phyloP scores from a whole-genome alignment of 2,113 vertebrate genomes.

The Nibea coibor region DNA sequence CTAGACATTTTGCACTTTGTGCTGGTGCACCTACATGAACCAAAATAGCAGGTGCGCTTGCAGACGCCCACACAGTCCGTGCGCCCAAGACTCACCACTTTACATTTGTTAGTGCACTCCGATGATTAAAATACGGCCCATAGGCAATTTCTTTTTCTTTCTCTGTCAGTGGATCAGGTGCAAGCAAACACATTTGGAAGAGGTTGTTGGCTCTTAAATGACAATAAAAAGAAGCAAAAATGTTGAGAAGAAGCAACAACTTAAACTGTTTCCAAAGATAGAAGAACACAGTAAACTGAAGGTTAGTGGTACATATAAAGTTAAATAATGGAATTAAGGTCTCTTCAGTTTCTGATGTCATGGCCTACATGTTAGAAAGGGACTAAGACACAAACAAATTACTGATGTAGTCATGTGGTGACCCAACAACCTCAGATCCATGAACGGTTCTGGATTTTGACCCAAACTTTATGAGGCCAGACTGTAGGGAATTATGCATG shows the following conservation, averaged over 20 bases:
- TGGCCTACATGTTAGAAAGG: slow-evolving; percentile 19
- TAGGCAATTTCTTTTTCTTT: background rate
- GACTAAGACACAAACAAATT: slow-evolving; percentile 52
- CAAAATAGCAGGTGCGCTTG: background rate
- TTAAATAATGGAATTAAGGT: slow-evolving; percentile 23
- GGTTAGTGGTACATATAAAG: background rate
- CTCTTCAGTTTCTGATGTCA: slow-evolving; percentile 21
- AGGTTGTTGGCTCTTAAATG: background rate
- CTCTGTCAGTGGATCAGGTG: background rate
- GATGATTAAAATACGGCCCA: background rate
- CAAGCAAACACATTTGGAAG: background rate
- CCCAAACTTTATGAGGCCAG: slow-evolving; percentile 44
- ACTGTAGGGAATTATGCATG: slow-evolving; percentile 51
- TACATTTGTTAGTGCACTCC: background rate
- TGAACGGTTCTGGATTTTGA: slow-evolving; percentile 26
- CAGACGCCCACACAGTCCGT: background rate
- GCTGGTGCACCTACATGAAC: background rate
- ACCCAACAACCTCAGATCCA: slow-evolving; percentile 15
- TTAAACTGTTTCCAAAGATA: background rate
- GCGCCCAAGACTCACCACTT: background rate
- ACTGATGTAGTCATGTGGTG: slow-evolving; percentile 23
- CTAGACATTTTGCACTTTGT: background rate
- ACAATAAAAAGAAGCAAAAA: background rate
- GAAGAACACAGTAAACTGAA: background rate
- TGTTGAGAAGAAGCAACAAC: background rate